A percentile compares a stretch with the other conserved stretches of the same genome.
These are phyloP conservation scores for Acanthosepion pharaonis DNA, from an alignment of 2,888 invertebrate species.

Conservation along the genomic window DNA sequence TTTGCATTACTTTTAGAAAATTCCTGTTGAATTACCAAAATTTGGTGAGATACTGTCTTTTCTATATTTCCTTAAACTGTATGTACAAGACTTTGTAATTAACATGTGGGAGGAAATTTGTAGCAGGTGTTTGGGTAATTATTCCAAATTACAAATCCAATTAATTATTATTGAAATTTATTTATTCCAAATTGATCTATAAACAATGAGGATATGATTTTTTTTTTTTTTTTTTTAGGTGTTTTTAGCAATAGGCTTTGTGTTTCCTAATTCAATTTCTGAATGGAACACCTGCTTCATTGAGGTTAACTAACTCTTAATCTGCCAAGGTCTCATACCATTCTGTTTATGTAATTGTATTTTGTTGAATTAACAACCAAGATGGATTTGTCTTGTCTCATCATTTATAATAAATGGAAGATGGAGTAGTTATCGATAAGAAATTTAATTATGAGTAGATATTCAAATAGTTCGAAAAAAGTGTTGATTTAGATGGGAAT, in stretches of 20 bases:
- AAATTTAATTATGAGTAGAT: too few species aligned
- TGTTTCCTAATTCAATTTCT: not conserved
- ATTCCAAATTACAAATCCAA: not conserved
- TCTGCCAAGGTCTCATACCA: not conserved
- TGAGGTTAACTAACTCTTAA: not conserved
- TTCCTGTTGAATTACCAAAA: not conserved
- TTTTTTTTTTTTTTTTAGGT: not conserved
- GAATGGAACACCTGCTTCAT: conserved; percentile 22
- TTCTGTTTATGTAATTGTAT: not conserved
- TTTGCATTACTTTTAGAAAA: not conserved
- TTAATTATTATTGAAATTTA: conserved; percentile 8
- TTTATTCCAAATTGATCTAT: not conserved
- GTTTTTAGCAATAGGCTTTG: not conserved
- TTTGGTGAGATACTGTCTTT: not conserved
- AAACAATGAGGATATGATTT: not conserved
- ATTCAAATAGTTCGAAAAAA: too few species aligned
- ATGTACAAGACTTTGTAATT: not conserved
- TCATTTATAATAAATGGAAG: too few species aligned
- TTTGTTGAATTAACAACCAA: not conserved
- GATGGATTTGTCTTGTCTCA: not conserved
- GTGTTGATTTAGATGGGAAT: too few species aligned
- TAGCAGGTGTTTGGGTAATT: not conserved
- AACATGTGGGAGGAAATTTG: not conserved
- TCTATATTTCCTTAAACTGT: not conserved
- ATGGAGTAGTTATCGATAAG: too few species aligned